phyloP scores from a whole-genome alignment of 2,797 vertebrate species.

The Trematomus bernacchii region DNA sequence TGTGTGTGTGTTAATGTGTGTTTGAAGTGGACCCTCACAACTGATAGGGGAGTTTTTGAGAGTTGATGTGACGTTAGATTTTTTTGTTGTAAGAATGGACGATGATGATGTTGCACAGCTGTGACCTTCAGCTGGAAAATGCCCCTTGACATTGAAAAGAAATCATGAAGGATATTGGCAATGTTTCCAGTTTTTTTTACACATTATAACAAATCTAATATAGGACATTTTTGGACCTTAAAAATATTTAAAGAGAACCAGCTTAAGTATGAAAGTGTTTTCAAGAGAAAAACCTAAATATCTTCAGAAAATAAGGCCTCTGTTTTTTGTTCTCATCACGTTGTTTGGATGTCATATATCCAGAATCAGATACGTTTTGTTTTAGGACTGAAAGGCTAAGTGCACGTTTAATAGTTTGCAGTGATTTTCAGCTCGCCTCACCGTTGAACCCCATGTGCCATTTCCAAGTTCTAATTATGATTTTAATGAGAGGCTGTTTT shows the following conservation, averaged over 20 bases:
- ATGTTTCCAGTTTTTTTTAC: not conserved
- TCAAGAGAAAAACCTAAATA: not conserved
- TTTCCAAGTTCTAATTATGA: conserved; percentile 60
- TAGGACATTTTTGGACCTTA: not conserved
- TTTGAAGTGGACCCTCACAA: conserved; percentile 52
- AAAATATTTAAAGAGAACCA: not conserved
- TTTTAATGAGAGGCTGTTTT: conserved; percentile 65
- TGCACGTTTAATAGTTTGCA: conserved; percentile 46
- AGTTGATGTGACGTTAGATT: conserved; percentile 26
- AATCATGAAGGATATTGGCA: conserved; percentile 1
- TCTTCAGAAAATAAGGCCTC: not conserved
- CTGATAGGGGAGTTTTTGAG: conserved; percentile 40
- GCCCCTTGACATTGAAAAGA: conserved; percentile 51
- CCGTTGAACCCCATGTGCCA: conserved; percentile 50
- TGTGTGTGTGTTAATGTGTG: too few relatives aligned
- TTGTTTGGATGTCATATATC: not conserved
- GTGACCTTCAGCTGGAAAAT: conserved; percentile 66
- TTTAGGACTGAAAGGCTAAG: conserved; percentile 32
- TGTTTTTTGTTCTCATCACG: not conserved
- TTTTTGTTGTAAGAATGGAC: conserved; percentile 27
- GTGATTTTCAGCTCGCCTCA: conserved; percentile 44
- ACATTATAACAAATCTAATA: not conserved
- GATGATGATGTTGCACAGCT: conserved; percentile 36
- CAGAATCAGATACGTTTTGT: conserved; percentile 1
- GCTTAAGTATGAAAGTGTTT: not conserved